A percentile compares a stretch with the other conserved stretches of the same genome.
Conservation (phyloP, 1,140 invertebrate genomes). For the Armadillidium nasatum region DNA sequence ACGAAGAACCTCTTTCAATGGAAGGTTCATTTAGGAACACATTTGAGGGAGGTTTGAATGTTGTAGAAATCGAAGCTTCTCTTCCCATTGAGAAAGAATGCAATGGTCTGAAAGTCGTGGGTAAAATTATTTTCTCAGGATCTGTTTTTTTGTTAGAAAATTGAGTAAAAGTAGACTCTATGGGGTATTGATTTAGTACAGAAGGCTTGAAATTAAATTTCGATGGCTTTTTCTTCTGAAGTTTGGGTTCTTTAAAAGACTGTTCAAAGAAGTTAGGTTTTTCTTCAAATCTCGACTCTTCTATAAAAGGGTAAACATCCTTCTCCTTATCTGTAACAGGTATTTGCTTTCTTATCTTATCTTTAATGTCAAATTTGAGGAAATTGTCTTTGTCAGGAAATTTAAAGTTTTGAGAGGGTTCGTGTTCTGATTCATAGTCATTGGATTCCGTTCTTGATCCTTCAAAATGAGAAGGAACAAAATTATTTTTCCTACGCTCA, state of each 20-base stretch:
- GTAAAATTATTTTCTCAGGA: neutral
- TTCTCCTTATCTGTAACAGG: too few species aligned
- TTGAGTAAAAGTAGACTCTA: neutral
- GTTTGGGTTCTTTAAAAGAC: neutral
- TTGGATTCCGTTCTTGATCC: too few species aligned
- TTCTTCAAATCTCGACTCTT: too few species aligned
- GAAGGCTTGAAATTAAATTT: neutral
- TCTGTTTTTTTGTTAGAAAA: neutral
- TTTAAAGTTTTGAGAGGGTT: too few species aligned
- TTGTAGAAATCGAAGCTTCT: neutral
- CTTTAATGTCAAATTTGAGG: too few species aligned
- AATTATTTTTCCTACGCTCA: too few species aligned
- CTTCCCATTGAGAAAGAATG: neutral
- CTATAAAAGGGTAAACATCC: too few species aligned
- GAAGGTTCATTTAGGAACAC: neutral
- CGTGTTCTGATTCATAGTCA: too few species aligned
- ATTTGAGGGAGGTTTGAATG: neutral
- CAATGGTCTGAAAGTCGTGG: neutral
- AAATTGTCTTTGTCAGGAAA: too few species aligned
- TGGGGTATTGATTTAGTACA: neutral
- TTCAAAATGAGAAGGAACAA: too few species aligned
- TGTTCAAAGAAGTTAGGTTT: too few species aligned
- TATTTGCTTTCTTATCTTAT: too few species aligned
- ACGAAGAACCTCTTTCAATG: neutral
- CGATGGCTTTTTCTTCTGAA: neutral